Percentiles rank a stretch among this genome's conserved stretches.
Evolutionary conservation across 2,113 vertebrate species (phyloP).

Genomic region (Laticauda colubrina): DNA sequence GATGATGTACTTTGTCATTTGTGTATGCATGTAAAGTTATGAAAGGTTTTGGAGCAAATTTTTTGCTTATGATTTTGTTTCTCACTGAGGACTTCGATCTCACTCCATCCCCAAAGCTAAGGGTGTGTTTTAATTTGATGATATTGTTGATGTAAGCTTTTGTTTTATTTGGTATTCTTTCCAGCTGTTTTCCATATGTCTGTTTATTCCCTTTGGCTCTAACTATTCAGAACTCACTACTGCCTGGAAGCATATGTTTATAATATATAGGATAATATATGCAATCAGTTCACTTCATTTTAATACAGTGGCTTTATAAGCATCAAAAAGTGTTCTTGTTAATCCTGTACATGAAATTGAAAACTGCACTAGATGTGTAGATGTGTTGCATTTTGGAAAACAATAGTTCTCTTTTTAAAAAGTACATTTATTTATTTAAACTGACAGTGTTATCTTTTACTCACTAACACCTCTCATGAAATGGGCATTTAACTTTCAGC

Average conservation of each 20-base stretch:
- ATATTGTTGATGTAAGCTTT: neutral
- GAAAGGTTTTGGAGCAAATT: neutral
- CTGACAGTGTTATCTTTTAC: neutral
- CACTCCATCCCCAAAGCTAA: neutral
- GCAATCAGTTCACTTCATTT: neutral
- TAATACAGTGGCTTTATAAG: neutral
- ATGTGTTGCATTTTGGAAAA: neutral
- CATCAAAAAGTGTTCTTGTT: neutral
- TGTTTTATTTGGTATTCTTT: neutral
- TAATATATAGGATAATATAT: constrained; percentile 8
- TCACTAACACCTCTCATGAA: neutral
- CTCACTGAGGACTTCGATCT: neutral
- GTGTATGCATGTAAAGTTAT: neutral
- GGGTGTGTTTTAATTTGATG: neutral
- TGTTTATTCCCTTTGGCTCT: neutral
- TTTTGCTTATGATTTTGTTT: neutral
- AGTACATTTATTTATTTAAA: neutral
- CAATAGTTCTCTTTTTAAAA: neutral
- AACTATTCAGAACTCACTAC: neutral
- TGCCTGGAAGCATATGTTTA: constrained; percentile 11
- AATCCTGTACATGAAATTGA: neutral
- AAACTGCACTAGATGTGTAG: neutral
- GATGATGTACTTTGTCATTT: neutral
- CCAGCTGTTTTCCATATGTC: constrained; percentile 10
- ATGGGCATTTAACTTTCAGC: neutral